phyloP scores from a whole-genome alignment of 1,140 invertebrate genomes.

The Drosophila rhopaloa region DNA sequence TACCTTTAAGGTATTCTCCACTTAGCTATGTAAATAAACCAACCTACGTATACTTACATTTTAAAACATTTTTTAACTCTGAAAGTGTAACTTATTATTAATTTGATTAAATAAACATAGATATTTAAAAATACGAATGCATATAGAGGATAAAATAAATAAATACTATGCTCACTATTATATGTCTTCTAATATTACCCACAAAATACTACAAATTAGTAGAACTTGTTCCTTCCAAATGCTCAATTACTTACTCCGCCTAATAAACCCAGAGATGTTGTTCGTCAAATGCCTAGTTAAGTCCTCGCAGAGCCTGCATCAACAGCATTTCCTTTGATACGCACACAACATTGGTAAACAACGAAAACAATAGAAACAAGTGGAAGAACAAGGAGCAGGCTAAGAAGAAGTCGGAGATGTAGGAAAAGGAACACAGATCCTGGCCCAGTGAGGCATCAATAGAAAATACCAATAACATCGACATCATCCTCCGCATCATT shows the following conservation, averaged over 20 bases:
- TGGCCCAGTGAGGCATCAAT: constrained; percentile 50
- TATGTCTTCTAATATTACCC: not conserved
- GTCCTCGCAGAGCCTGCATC: constrained; percentile 44
- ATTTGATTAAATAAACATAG: no score
- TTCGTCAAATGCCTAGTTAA: constrained; percentile 37
- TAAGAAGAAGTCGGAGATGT: not conserved
- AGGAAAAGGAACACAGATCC: constrained; percentile 20
- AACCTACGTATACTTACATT: no score
- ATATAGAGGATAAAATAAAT: no score
- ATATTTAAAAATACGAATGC: no score
- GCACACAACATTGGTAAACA: constrained; percentile 44
- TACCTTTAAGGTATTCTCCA: no score
- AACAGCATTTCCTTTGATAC: constrained; percentile 55
- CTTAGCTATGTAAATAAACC: no score
- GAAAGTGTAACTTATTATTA: no score
- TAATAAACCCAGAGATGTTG: constrained; percentile 35
- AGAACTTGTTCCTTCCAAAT: not conserved
- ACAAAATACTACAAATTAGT: constrained; percentile 4
- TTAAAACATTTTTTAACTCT: no score
- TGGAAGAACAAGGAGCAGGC: constrained; percentile 24
- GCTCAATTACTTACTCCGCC: not conserved
- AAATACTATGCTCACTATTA: no score
- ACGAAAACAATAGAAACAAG: constrained; percentile 45
- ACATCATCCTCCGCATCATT: constrained; percentile 71
- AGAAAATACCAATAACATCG: constrained; percentile 58